Base-by-base conservation (phyloP, 1,140 invertebrate species). In the Tetramorium simillimum region DNA sequence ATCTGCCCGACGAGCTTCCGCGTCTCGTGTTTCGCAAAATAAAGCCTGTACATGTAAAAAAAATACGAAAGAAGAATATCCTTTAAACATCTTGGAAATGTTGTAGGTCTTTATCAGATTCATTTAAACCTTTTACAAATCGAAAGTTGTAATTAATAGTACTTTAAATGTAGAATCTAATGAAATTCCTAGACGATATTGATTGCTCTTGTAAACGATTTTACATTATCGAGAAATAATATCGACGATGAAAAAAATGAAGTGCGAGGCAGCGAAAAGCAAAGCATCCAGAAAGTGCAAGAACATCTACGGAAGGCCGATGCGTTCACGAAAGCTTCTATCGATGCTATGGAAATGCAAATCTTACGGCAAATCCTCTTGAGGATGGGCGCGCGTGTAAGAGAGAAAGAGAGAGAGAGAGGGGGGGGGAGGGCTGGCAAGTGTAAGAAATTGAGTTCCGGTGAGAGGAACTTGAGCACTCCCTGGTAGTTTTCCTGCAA, bases 331-430 rank as follows among this genome's bases (percentile, higher is more conserved):
- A 86, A 78, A 43, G 65, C 63, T 87, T 67, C 76, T 86, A 76
- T 88, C 91, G 88, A 91, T 87, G 86, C 73, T 84, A 92, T 92
- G 90, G 84, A 90, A 92, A 91, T 92, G 91, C 88, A 91, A 92
- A 92, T 93, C 89, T 62, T 60, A 37, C 69, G 76, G 70, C 67
- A 56, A 80, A 56, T 90, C 81, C 89, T 60, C 80, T 43, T 87
- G 73, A 76, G 77, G 84, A 49, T 60, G 56, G 14, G 56, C 14
- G 53, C 53, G 77, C 86, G 85, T 77, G 78, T 78, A 73, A 51
- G 16, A n/a, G 7, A 28, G 28, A 40, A 14, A 53, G 46, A 53
- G 46, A 53, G 70, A 33, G 21, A 49, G 40, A 62, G 43, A 72
- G n/a, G n/a, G n/a, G n/a, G 63, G 2, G 43, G 40, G 10, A 53